A percentile compares a stretch with the other conserved stretches of the same genome.
These are phyloP conservation scores for Zeus faber DNA, from an alignment of 2,113 vertebrate genomes.

Conservation along the genomic window DNA sequence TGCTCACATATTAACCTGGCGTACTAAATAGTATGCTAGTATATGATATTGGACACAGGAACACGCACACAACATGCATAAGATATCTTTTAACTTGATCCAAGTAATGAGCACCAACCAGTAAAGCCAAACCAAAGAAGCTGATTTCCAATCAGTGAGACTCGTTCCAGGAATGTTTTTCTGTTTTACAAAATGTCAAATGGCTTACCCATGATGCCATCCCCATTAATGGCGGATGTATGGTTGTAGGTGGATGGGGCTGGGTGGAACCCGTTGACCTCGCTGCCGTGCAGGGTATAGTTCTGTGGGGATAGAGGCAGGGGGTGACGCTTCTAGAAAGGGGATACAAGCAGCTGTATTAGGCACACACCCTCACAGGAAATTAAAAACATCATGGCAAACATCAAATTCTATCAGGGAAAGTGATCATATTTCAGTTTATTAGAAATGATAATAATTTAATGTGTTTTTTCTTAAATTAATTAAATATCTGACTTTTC, in stretches of 20 bases:
- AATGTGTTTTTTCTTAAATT: too few relatives aligned
- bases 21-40: too few relatives aligned
- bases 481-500: too few relatives aligned
- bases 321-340: constrained; percentile 39
- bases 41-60: too few relatives aligned
- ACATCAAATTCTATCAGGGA: neutral
- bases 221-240: constrained; percentile 87
- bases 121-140: too few relatives aligned
- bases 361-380: constrained; percentile 20
- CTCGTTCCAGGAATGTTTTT: neutral
- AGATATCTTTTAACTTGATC: too few relatives aligned
- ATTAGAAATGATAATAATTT: too few relatives aligned
- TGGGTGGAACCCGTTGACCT: constrained; percentile 90
- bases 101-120: too few relatives aligned
- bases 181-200: neutral
- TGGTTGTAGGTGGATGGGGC: constrained; percentile 84
- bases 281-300: constrained; percentile 89
- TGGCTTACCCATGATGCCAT: constrained; percentile 85
- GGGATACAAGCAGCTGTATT: constrained; percentile 37
- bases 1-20: too few relatives aligned
- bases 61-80: too few relatives aligned
- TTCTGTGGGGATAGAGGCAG: constrained; percentile 75
- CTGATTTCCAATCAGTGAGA: constrained; percentile 12
- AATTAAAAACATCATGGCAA: constrained; percentile 1
- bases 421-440: too few relatives aligned